Conservation (phyloP, 2,797 vertebrate species). For the Esox masquinongy region DNA sequence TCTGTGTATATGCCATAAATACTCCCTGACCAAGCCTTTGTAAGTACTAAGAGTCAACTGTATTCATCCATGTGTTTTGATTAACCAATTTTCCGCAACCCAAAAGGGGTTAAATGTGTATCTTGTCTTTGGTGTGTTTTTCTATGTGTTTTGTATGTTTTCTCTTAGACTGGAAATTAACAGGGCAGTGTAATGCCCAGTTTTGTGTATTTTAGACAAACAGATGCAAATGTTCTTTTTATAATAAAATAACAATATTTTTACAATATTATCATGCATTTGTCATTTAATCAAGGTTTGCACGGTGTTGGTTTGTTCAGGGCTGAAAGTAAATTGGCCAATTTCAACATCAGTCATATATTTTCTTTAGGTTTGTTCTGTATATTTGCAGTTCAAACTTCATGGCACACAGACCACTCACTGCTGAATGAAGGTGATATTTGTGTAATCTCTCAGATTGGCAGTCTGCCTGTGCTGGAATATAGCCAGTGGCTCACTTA, state of each 20-base stretch:
- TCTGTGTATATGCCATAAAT: neutral
- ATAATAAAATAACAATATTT: constrained; percentile 55
- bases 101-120: neutral
- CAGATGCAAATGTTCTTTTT: constrained; percentile 30
- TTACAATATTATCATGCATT: constrained; percentile 21
- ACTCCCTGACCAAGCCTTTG: neutral
- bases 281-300: neutral
- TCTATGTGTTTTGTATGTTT: constrained; percentile 45
- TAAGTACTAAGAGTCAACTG: neutral
- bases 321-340: neutral
- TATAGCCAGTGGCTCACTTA: constrained; percentile 2
- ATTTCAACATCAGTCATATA: neutral
- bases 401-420: neutral
- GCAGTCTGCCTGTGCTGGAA: neutral
- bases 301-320: neutral
- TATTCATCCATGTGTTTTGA: neutral
- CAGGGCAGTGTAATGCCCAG: neutral
- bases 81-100: neutral
- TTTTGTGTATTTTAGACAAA: constrained; percentile 12
- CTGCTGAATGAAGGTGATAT: neutral
- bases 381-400: neutral
- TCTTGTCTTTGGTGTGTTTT: constrained; percentile 28
- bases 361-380: neutral
- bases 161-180: neutral
- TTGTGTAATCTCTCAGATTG: neutral